Evolutionary conservation across 2,888 invertebrate species (phyloP), one percentile per base, ranked within the genome.

Genomic region (Abrostola tripartita): DNA sequence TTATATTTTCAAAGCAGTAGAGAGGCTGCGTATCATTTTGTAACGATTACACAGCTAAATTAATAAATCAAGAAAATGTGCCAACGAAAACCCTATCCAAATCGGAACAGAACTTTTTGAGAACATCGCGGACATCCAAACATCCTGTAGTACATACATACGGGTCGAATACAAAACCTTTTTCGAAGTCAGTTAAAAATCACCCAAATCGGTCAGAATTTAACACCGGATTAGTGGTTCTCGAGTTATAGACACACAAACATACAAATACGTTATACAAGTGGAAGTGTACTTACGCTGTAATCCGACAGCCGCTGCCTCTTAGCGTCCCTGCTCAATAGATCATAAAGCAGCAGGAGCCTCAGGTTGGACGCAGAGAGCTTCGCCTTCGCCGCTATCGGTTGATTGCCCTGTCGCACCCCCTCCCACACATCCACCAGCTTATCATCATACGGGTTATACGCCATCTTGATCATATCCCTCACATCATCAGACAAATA

Each of bases 251-350:
- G 10, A 40, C 7, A 12, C 14, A 14, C 7, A 12, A 47, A 24
- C 4, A 14, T 9, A 7, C 5, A 14, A 4, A 14, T 1, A 38
- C 24, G 35, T 5, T 24, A 2, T 24, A 24, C 1, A 1, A 24
- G 24, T 2, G 24, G 4, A 24, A 24, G 24, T 2, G 24, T 74
- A 91, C 95, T 95, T 84, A 96, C 96, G 69, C 93, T 92, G 76
- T 93, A 96, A 76, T 96, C 96, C 5, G 95, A 95, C 6, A 96
- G 91, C 41, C 95, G 95, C 74, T 96, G 95, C 64, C 92, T 95
- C 82, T 96, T 96, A 0, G 96, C 95, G 67, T 96, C 96, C 70
- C 96, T 95, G 83, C 96, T 96, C 54, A 96, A 79, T 6, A 95
- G 91, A 75, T 96, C 96, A 81, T 96, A 96, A 38, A 96, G 83